Evolutionary conservation across 1,140 invertebrate genomes (phyloP).

Genomic region (Drosophila pectinifera): DNA sequence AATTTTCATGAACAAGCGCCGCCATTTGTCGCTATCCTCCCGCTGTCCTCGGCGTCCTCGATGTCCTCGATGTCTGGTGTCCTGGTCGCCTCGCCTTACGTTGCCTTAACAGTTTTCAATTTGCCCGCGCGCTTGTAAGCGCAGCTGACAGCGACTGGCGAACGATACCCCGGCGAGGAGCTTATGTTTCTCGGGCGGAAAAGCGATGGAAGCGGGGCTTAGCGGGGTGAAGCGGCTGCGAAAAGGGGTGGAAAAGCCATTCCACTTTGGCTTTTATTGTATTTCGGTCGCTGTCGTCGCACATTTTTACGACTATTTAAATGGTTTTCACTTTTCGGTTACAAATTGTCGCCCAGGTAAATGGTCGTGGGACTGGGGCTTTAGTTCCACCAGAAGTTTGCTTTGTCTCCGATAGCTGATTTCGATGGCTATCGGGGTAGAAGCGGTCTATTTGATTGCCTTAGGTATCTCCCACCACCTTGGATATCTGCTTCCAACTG

Average conservation of each 20-base stretch:
- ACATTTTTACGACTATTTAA: conserved; percentile 80
- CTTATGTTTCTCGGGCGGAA: conserved; percentile 34
- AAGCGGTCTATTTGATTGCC: not conserved
- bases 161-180: conserved; percentile 28
- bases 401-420: conserved; percentile 8
- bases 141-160: conserved; percentile 70
- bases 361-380: not conserved
- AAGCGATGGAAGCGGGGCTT: too few species aligned
- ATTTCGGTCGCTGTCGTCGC: conserved; percentile 75
- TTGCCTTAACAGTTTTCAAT: conserved; percentile 75
- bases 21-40: conserved; percentile 72
- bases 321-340: conserved; percentile 74
- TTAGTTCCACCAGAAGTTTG: conserved; percentile 2
- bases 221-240: not conserved
- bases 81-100: conserved; percentile 26
- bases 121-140: conserved; percentile 73
- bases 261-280: conserved; percentile 71
- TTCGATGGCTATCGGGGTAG: not conserved
- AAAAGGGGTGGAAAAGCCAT: conserved; percentile 8
- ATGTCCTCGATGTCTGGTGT: conserved; percentile 8
- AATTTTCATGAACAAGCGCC: conserved; percentile 80
- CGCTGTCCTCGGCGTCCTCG: conserved; percentile 31
- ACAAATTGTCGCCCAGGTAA: conserved; percentile 63
- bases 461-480: not conserved
- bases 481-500: not conserved